Evolutionary conservation across 2,888 invertebrate genomes (phyloP), one percentile per base, ranked within the genome.

Genomic region (Shargacucullia verbasci): DNA sequence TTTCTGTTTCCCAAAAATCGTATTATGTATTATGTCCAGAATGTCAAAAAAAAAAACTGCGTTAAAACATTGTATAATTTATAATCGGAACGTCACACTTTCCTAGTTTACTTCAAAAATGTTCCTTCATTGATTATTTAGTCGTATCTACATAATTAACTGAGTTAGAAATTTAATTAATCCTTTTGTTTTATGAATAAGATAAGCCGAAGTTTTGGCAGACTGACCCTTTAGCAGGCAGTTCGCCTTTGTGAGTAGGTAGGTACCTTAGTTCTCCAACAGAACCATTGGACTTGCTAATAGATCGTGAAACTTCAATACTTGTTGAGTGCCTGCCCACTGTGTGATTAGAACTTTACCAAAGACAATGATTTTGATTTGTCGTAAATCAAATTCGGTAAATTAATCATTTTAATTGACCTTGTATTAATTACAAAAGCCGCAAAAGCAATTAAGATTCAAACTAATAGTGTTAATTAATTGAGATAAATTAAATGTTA

Each of bases 141-240:
- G 76, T 74, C 76, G 67, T 79, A 78, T 79, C 75, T 76, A 80
- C 78, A 84, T 83, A 85, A 85, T 87, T 84, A 86, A 85, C 80
- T 62, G 78, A 85, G 80, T 86, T 86, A 70, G 71, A 78, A 83
- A 86, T 85, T 87, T 84, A 86, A 88, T 87, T 85, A 88, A 88
- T 83, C 84, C 84, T 80, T 86, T 88, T 84, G 84, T 86, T 81
- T 74, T 80, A 73, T 81, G 80, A 84, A 86, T 86, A 80, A 83
- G 83, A 87, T 85, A 86, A 86, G 82, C 80, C 78, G 79, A 76
- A 87, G 83, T 87, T 86, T 84, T 73, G 78, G 77, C 47, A 69
- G 68, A 74, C 79, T 84, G 83, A 83, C 80, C 84, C 83, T 81
- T 84, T 81, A 73, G 79, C 73, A 58, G 62, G 37, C 62, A 63